Evolutionary conservation across 2,888 invertebrate genomes (phyloP).

Genomic region (Tachina lurida): DNA sequence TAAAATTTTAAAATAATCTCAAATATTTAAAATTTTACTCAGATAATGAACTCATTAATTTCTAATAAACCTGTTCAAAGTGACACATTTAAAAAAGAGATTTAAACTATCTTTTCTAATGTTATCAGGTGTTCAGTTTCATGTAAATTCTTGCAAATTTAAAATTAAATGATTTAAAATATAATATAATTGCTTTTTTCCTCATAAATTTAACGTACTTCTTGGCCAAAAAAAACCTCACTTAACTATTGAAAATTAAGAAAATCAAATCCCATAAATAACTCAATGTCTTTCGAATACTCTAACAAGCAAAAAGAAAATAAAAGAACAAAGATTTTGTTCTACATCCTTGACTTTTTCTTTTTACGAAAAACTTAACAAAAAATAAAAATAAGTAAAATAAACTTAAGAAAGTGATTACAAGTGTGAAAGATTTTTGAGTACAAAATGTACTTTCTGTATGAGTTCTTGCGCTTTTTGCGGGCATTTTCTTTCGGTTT

Average conservation of each 20-base stretch:
- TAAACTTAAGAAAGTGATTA: constrained; percentile 12
- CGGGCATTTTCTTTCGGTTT: not conserved
- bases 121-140: no score
- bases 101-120: no score
- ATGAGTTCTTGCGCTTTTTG: not conserved
- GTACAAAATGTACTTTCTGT: not conserved
- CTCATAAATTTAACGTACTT: no score
- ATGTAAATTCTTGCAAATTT: no score
- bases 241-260: constrained; percentile 31
- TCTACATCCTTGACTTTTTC: constrained; percentile 10
- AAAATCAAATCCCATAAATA: constrained; percentile 55
- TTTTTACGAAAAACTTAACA: not conserved
- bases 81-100: no score
- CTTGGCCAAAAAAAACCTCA: not conserved
- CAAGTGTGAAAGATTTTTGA: constrained; percentile 25
- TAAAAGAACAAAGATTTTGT: constrained; percentile 5
- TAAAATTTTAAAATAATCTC: no score
- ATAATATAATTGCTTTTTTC: no score
- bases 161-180: no score
- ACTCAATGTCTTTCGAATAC: constrained; percentile 45
- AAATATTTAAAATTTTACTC: no score
- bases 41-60: no score
- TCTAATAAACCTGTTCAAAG: no score
- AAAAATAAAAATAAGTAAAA: not conserved
- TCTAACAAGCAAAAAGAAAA: constrained; percentile 30